Evolutionary conservation across 2,888 invertebrate genomes (phyloP).

Genomic region (Ecliptopera silaceata): DNA sequence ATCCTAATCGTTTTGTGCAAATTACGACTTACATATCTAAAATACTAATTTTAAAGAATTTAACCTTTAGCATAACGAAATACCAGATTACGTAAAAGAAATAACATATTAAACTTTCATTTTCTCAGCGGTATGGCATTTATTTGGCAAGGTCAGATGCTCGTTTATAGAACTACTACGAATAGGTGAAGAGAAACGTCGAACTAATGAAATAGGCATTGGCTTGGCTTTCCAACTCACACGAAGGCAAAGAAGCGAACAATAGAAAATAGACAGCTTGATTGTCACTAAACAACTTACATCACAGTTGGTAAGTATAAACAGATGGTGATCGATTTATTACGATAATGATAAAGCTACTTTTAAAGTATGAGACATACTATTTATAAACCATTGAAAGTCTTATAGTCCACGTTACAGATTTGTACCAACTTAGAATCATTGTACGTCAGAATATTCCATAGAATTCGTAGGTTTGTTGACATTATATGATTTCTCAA

Average conservation of each 20-base stretch:
- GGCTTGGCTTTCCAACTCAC: constrained; percentile 55
- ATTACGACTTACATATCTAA: too few relatives aligned
- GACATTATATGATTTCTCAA: background rate
- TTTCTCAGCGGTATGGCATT: background rate
- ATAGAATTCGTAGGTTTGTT: background rate
- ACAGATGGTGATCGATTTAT: constrained; percentile 17
- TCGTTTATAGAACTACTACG: background rate
- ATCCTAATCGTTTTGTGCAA: too few relatives aligned
- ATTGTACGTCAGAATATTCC: background rate
- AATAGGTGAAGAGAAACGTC: constrained; percentile 48
- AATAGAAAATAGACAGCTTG: constrained; percentile 52
- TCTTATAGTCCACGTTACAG: background rate
- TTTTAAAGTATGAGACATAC: background rate
- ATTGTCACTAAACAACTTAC: constrained; percentile 42
- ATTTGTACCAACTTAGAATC: background rate
- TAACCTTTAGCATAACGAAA: too few relatives aligned
- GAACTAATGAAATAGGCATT: constrained; percentile 44
- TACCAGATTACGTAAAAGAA: too few relatives aligned
- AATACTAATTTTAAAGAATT: too few relatives aligned
- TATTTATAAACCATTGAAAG: background rate
- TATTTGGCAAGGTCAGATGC: background rate
- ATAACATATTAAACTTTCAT: background rate
- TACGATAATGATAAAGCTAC: constrained; percentile 8
- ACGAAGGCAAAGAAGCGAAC: constrained; percentile 46
- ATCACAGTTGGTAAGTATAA: constrained; percentile 20